phyloP scores from a whole-genome alignment of 1,140 invertebrate genomes.

The Calliopsis andreniformis region DNA sequence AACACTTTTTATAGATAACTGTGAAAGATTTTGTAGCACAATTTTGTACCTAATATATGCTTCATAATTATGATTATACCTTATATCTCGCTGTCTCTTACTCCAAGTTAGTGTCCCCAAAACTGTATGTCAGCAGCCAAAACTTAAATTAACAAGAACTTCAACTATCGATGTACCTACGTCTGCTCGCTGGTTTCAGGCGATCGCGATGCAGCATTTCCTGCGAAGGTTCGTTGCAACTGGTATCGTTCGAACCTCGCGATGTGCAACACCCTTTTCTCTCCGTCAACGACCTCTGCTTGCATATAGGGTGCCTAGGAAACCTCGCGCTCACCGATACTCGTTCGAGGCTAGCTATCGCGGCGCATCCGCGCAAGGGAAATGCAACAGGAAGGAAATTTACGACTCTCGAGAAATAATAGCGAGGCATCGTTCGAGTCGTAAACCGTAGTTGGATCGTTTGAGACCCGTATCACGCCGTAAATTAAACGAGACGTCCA shows the following conservation, averaged over 20 bases:
- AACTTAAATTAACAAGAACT: too few species aligned
- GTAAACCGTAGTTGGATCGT: conserved; percentile 53
- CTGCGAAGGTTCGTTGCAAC: conserved; percentile 8
- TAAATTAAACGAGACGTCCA: conserved; percentile 54
- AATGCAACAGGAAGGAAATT: conserved; percentile 55
- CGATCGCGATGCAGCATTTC: conserved; percentile 8
- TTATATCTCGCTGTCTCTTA: too few species aligned
- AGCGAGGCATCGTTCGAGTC: conserved; percentile 38
- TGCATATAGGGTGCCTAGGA: conserved; percentile 43
- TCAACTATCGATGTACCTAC: too few species aligned
- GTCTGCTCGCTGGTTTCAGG: too few species aligned
- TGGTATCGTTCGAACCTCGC: conserved; percentile 19
- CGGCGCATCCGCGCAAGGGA: conserved; percentile 46
- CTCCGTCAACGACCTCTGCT: conserved; percentile 36
- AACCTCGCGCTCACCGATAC: conserved; percentile 31
- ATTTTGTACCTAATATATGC: too few species aligned
- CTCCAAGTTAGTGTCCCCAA: too few species aligned
- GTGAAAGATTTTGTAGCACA: too few species aligned
- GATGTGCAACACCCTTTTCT: conserved; percentile 48
- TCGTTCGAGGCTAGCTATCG: conserved; percentile 33
- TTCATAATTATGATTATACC: too few species aligned
- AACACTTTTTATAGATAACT: too few species aligned
- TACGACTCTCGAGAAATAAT: conserved; percentile 55
- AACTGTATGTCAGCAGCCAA: too few species aligned
- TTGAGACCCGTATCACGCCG: conserved; percentile 32